Evolutionary conservation across 2,888 invertebrate genomes (phyloP).

Genomic region (Deilephila porcellus): DNA sequence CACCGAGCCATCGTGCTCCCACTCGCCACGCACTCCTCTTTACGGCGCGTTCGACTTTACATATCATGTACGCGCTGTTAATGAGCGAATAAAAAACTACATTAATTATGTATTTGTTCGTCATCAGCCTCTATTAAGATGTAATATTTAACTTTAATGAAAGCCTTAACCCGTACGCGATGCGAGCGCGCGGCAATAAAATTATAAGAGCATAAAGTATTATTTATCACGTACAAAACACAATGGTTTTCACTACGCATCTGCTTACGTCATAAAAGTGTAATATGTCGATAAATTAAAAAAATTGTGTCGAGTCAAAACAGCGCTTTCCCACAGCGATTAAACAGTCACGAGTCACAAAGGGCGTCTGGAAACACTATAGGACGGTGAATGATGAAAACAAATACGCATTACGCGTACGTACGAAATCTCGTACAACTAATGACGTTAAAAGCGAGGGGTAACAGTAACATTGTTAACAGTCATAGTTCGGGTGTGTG

Average conservation of each 20-base stretch:
- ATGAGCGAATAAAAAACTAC: slow-evolving; percentile 59
- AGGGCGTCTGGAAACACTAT: slow-evolving; percentile 70
- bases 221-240: slow-evolving; percentile 28
- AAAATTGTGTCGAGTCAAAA: slow-evolving; percentile 65
- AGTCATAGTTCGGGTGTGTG: slow-evolving; percentile 79
- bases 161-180: slow-evolving; percentile 37
- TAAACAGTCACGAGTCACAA: slow-evolving; percentile 65
- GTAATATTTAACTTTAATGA: slow-evolving; percentile 54
- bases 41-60: slow-evolving; percentile 61
- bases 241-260: slow-evolving; percentile 43
- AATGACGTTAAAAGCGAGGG: slow-evolving; percentile 82
- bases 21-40: slow-evolving; percentile 67
- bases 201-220: slow-evolving; percentile 21
- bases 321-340: slow-evolving; percentile 79
- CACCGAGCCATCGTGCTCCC: neutral
- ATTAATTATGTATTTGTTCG: slow-evolving; percentile 56
- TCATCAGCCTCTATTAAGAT: slow-evolving; percentile 54
- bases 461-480: slow-evolving; percentile 80
- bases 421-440: slow-evolving; percentile 80
- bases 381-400: slow-evolving; percentile 77
- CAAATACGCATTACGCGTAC: slow-evolving; percentile 79
- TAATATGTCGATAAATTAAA: slow-evolving; percentile 62
- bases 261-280: slow-evolving; percentile 61
- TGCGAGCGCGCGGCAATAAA: slow-evolving; percentile 24
- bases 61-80: slow-evolving; percentile 63